Percentiles rank a stretch among this genome's conserved stretches.
phyloP scores from a whole-genome alignment of 2,113 vertebrate genomes.

The Acrocephalus kingi region DNA sequence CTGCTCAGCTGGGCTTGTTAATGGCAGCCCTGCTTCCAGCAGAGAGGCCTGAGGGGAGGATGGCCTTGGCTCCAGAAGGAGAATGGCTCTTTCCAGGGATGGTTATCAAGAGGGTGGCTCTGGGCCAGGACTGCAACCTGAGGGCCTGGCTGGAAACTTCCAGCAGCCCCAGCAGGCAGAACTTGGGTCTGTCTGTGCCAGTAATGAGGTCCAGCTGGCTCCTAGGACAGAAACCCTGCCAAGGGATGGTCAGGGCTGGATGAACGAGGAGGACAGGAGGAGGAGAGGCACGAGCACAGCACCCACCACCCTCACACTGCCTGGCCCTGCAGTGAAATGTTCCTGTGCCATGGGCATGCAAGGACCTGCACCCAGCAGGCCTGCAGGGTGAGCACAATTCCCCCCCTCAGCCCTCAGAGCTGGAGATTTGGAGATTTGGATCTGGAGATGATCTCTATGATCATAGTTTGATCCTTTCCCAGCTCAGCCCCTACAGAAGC shows the following conservation, averaged over 20 bases:
- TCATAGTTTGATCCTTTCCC: not conserved
- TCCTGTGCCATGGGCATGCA: not conserved
- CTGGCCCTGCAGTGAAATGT: not conserved
- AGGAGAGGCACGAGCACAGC: not conserved
- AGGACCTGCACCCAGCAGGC: not conserved
- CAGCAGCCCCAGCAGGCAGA: conserved; percentile 31
- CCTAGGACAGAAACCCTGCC: not conserved
- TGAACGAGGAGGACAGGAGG: not conserved
- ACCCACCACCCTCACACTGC: not conserved
- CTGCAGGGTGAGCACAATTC: not conserved
- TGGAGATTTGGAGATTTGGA: not conserved
- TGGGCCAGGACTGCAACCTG: conserved; percentile 2
- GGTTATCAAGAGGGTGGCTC: conserved; percentile 2
- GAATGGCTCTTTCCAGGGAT: not conserved
- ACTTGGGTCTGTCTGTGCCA: not conserved
- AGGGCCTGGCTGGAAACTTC: conserved; percentile 18
- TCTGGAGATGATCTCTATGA: not conserved
- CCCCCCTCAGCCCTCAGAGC: not conserved
- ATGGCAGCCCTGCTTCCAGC: not conserved
- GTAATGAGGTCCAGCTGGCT: conserved; percentile 27
- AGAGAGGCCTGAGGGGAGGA: conserved; percentile 18
- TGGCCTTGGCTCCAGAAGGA: conserved; percentile 22
- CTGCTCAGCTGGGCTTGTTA: conserved; percentile 38
- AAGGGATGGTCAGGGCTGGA: not conserved
- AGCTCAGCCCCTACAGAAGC: not conserved